Evolutionary conservation across 2,113 vertebrate species (phyloP), one percentile per base, ranked within the genome.

Genomic region (Alectura lathami): DNA sequence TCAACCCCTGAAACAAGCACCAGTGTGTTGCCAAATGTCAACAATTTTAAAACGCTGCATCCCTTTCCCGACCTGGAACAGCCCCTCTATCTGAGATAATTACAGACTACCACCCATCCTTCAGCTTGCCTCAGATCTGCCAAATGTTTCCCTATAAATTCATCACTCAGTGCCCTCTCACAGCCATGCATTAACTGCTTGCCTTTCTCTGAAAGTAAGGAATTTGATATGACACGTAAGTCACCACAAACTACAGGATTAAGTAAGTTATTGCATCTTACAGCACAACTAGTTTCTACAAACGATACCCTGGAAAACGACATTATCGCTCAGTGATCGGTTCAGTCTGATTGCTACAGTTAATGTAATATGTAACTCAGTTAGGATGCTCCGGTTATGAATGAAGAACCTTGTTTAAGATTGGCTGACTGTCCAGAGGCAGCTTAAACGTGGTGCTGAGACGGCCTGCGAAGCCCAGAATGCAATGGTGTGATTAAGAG

Each of bases 331-430:
- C 83, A 70, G 78, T 95, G 94, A 96, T 96, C 96, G 95, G 64
- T 95, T 96, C 96, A 97, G 96, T 96, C 86, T 94, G 93, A 97
- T 96, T 96, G 95, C 90, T 94, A 93, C 96, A 94, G 96, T 94
- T 97, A 97, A 96, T 97, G 93, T 57, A 97, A 97, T 97, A 95
- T 1, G 42, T 96, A 97, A 96, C 94, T 93, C 96, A 95, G 93
- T 97, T 97, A 97, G 94, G 81, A 95, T 92, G 93, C 93, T 95
- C 96, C 94, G 87, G 88, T 96, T 96, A 96, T 94, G 95, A 95
- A 96, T 93, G 94, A 97, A 91, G 93, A 91, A 94, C 89, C 94
- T 94, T 96, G 86, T 91, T 95, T 91, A 96, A 94, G 95, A 88
- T 51, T 87, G 74, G 96, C 83, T 94, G 88, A 84, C 80, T 90